Percentiles rank a stretch among this genome's conserved stretches.
phyloP scores from a whole-genome alignment of 2,113 vertebrate genomes.

The Istiophorus platypterus region DNA sequence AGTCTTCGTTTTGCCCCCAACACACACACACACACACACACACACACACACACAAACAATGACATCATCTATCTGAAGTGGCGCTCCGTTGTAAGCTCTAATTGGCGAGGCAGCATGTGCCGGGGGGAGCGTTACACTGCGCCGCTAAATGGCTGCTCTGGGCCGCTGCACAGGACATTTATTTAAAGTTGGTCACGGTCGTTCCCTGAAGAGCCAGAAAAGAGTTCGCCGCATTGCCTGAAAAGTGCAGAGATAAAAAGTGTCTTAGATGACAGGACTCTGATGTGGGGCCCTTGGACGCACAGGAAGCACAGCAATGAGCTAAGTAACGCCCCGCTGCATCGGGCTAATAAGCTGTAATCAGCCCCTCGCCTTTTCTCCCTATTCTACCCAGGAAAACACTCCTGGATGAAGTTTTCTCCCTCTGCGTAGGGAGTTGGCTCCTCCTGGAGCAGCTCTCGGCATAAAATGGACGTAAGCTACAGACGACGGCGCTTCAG shows the following conservation, averaged over 20 bases:
- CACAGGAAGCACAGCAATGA: constrained; percentile 65
- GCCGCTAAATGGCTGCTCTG: constrained; percentile 73
- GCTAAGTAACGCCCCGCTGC: constrained; percentile 73
- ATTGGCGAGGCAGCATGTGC: constrained; percentile 67
- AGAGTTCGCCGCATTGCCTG: constrained; percentile 57
- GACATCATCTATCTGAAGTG: constrained; percentile 67
- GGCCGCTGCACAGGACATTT: constrained; percentile 72
- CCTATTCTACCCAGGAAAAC: constrained; percentile 59
- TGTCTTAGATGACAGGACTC: constrained; percentile 73
- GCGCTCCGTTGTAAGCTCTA: constrained; percentile 69
- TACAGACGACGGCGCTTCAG: constrained; percentile 27
- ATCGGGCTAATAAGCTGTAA: constrained; percentile 84
- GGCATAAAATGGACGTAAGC: constrained; percentile 52
- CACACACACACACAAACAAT: too few species aligned
- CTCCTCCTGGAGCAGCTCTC: constrained; percentile 44
- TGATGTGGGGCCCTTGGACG: constrained; percentile 66
- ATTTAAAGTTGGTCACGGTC: constrained; percentile 78
- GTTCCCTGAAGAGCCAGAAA: constrained; percentile 65
- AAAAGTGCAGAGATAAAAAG: constrained; percentile 71
- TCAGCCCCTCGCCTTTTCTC: constrained; percentile 68
- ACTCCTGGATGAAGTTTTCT: constrained; percentile 66
- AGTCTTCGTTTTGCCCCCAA: constrained; percentile 47
- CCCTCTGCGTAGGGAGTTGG: constrained; percentile 44
- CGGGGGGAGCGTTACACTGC: constrained; percentile 67
- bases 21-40: too few species aligned